These are phyloP conservation scores for Semotilus atromaculatus DNA, from an alignment of 2,797 vertebrate species.

Conservation along the genomic window DNA sequence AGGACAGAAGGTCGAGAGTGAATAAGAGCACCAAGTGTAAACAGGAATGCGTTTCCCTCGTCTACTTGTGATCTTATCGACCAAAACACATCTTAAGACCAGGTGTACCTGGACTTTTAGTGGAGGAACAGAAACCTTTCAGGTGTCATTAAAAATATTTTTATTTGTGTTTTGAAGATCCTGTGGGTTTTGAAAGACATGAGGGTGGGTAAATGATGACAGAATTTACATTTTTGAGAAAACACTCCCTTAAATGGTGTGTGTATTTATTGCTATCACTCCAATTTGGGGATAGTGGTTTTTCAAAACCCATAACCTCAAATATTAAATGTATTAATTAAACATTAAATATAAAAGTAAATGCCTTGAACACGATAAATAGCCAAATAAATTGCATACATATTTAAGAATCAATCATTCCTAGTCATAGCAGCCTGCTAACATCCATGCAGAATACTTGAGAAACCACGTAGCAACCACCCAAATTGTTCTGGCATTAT, in stretches of 20 bases:
- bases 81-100: no score
- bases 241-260: background rate
- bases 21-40: no score
- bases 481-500: background rate
- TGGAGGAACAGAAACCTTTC: background rate
- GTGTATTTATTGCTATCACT: background rate
- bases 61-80: no score
- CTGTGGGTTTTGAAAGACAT: background rate
- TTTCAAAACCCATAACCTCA: background rate
- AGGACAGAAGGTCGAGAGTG: no score
- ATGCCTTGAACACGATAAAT: background rate
- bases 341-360: background rate
- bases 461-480: background rate
- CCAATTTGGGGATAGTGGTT: background rate
- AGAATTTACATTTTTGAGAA: background rate
- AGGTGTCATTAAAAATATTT: background rate
- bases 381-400: background rate
- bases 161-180: background rate
- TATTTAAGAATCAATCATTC: background rate
- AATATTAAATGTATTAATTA: background rate
- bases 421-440: background rate
- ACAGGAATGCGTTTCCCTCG: no score
- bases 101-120: background rate
- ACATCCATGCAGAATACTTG: background rate
- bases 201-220: background rate